These are phyloP conservation scores for Ceratoteleas bidentatus DNA, from an alignment of 1,140 invertebrate species.

Conservation along the genomic window DNA sequence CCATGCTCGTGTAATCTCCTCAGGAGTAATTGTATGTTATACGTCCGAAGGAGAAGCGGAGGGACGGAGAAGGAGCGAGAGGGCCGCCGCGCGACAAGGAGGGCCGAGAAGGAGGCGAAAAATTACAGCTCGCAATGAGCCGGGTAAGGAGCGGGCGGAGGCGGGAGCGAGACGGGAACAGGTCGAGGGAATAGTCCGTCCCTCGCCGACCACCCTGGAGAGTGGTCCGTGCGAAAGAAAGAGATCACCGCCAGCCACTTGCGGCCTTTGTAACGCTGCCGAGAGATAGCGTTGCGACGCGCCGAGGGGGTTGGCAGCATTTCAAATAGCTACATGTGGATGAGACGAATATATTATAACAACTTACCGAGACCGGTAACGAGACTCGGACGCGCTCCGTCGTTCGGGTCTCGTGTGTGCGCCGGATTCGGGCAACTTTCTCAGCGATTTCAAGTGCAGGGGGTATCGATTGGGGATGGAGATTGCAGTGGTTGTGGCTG, in stretches of 20 bases:
- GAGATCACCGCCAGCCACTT: conserved; percentile 62
- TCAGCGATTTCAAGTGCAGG: conserved; percentile 33
- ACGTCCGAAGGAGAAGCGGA: conserved; percentile 64
- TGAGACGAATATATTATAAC: conserved; percentile 67
- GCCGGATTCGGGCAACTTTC: conserved; percentile 30
- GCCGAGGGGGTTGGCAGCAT: conserved; percentile 63
- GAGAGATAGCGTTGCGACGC: conserved; percentile 56
- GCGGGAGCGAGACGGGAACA: conserved; percentile 12
- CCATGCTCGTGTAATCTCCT: conserved; percentile 79
- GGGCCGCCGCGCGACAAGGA: conserved; percentile 12
- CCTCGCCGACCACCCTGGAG: conserved; percentile 63
- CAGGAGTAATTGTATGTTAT: conserved; percentile 79
- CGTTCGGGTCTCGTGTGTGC: background rate
- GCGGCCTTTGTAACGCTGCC: conserved; percentile 61
- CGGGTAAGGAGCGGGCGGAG: conserved; percentile 29
- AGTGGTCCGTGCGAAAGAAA: conserved; percentile 62
- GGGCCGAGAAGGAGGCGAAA: conserved; percentile 74
- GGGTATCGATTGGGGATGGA: conserved; percentile 38
- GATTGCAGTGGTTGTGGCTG: conserved; percentile 48
- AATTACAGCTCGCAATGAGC: conserved; percentile 72
- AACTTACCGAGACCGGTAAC: conserved; percentile 53
- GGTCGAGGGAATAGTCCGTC: conserved; percentile 38
- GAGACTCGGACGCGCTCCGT: conserved; percentile 29
- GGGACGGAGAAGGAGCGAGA: background rate
- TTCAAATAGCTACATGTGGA: conserved; percentile 65